Base-by-base conservation (phyloP, 2,888 invertebrate genomes). In the Leucophenga maculata region DNA sequence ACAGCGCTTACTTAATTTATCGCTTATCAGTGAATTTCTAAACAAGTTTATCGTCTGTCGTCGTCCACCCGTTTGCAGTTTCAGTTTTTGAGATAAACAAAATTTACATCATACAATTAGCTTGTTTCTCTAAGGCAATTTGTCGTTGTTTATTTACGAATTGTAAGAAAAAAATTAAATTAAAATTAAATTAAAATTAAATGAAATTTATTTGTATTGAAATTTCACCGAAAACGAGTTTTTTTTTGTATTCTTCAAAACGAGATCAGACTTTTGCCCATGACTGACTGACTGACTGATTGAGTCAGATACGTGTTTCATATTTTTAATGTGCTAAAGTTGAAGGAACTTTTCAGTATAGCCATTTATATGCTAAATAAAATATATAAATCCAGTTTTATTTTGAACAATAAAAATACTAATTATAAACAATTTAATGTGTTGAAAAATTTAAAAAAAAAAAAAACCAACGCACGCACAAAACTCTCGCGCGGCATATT, bases 311-410 rank as follows among this genome's bases (percentile, higher is more conserved):
- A 52, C 9, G 52, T 52, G 39, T 39, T 39, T 39, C 11, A 39
- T 39, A 20, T 20, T 54, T 54, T 52, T 32, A 32, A 32, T 39
- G 9, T 39, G 11, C 59, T 14, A 60, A 18, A 60, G 60, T 60
- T 60, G 60, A 60, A 60, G 18, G 60, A 60, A 60, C 60, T 60
- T 60, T 60, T 44, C 4, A 60, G 11, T 39, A 16, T 39, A 60
- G n/a, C 14, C 39, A 39, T 39, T 39, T 39, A 39, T 39, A 39
- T 39, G 39, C 39, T 11, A 32, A 60, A 39, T 39, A 8, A 39
- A 60, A 16, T 3, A 16, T n/a, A 44, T 1, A 39, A 60, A 60
- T 60, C 60, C 57, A 57, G 57, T 57, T 57, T 57, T 57, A 8
- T 1, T 46, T 62, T 14, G 48, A 46, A 48, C 39, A 64, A 64